Evolutionary conservation across 2,113 vertebrate species (phyloP).

Genomic region (Vulpes lagopus): DNA sequence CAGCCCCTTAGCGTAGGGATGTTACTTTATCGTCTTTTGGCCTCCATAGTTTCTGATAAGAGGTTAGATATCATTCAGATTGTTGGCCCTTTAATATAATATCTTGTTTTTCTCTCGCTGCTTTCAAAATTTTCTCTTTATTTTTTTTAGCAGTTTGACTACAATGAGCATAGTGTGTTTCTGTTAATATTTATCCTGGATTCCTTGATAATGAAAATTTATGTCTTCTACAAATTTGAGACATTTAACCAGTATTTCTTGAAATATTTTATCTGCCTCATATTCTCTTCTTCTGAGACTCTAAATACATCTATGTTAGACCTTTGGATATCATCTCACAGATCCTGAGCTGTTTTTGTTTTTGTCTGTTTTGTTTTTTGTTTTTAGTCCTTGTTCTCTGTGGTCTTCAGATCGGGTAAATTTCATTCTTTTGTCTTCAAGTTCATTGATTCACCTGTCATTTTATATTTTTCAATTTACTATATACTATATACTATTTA

Average conservation of each 20-base stretch:
- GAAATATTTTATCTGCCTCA: background rate
- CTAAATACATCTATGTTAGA: background rate
- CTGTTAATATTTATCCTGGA: background rate
- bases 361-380: background rate
- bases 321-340: background rate
- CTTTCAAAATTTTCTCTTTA: constrained; percentile 9
- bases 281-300: background rate
- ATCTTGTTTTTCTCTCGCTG: background rate
- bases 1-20: background rate
- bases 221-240: background rate
- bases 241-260: constrained; percentile 10
- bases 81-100: background rate
- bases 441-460: background rate
- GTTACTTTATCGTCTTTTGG: background rate
- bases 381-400: background rate
- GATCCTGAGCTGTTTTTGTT: background rate
- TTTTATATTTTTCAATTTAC: constrained; percentile 21
- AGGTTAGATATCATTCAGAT: background rate
- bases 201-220: background rate
- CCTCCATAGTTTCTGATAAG: background rate
- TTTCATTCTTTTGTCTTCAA: constrained; percentile 20
- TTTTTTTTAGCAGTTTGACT: background rate
- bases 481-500: background rate
- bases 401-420: background rate
- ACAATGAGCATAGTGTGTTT: background rate